These are phyloP conservation scores for Rhodinocichla rosea DNA, from an alignment of 2,113 vertebrate species.

Conservation along the genomic window DNA sequence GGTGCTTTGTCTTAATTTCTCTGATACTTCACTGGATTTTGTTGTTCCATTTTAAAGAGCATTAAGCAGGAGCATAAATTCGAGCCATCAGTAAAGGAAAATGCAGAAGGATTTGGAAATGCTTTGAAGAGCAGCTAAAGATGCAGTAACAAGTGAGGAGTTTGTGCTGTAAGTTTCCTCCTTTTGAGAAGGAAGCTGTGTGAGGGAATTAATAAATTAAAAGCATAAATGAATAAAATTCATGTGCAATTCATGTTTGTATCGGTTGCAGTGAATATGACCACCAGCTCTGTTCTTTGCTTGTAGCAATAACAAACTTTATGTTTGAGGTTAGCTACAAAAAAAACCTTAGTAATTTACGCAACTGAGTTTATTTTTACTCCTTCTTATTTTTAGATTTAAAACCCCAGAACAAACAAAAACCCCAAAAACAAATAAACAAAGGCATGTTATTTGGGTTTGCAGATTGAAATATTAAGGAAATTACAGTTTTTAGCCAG, in stretches of 20 bases:
- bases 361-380: neutral
- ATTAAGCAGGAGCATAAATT: neutral
- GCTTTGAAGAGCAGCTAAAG: neutral
- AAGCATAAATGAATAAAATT: neutral
- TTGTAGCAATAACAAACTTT: neutral
- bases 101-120: neutral
- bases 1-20: slow-evolving; percentile 1
- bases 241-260: neutral
- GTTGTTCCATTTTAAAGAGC: neutral
- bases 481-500: neutral
- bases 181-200: neutral
- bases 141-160: neutral
- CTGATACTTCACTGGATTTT: neutral
- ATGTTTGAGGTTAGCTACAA: neutral
- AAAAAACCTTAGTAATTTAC: neutral
- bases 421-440: neutral
- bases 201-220: neutral
- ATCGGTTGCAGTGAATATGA: neutral
- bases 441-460: neutral
- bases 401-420: neutral
- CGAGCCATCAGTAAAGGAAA: neutral
- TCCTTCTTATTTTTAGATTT: neutral
- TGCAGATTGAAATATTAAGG: neutral
- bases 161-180: neutral
- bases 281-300: neutral